phyloP scores from a whole-genome alignment of 2,888 invertebrate genomes.

The Mamestra brassicae region DNA sequence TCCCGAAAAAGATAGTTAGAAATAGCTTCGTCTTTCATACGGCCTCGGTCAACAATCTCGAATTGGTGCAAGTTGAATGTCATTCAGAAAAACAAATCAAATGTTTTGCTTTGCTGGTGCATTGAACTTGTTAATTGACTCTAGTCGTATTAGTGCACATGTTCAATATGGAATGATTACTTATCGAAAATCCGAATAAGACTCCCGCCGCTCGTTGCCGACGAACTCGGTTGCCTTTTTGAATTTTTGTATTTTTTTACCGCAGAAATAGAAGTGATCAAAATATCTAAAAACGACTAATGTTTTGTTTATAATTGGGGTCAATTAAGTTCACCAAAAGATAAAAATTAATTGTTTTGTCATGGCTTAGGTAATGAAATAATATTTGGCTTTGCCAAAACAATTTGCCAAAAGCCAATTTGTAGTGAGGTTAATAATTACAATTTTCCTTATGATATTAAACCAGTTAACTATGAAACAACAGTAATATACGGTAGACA shows the following conservation, averaged over 20 bases:
- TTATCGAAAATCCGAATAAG: neutral
- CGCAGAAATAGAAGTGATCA: neutral
- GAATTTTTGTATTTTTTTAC: neutral
- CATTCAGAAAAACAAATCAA: conserved; percentile 1
- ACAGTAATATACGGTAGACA: neutral
- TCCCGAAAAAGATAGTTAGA: neutral
- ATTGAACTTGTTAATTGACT: conserved; percentile 33
- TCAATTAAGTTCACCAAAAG: neutral
- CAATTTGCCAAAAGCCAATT: neutral
- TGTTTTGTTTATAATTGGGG: neutral
- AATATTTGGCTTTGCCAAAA: neutral
- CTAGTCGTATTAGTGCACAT: neutral
- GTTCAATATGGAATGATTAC: neutral
- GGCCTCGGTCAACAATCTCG: conserved; percentile 37
- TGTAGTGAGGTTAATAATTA: neutral
- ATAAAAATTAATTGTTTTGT: neutral
- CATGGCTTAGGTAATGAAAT: neutral
- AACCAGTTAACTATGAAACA: too few relatives aligned
- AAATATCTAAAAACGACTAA: neutral
- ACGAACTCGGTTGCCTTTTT: neutral
- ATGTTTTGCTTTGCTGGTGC: conserved; percentile 12
- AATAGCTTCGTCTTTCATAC: conserved; percentile 17
- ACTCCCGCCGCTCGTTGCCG: neutral
- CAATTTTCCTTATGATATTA: neutral
- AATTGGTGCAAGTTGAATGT: conserved; percentile 34